phyloP scores from a whole-genome alignment of 2,797 vertebrate species.

The Cossypha dichroa region DNA sequence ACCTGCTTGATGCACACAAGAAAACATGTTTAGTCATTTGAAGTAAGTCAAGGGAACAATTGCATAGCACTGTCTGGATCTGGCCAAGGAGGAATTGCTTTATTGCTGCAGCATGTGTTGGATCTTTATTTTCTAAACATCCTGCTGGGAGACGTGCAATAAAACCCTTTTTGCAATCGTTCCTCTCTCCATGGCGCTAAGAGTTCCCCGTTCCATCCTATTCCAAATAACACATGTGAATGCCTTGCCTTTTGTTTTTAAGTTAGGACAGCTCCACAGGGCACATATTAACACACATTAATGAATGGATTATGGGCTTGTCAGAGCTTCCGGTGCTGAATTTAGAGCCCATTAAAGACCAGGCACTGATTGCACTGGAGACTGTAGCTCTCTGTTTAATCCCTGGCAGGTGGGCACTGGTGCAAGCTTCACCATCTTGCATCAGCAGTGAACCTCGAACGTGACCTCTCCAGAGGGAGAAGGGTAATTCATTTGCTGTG shows the following conservation, averaged over 20 bases:
- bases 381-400: slow-evolving; percentile 69
- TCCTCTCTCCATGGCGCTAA: slow-evolving; percentile 13
- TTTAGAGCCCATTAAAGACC: slow-evolving; percentile 48
- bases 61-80: slow-evolving; percentile 21
- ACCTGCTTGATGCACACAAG: neutral
- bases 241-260: slow-evolving; percentile 39
- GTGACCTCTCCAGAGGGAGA: slow-evolving; percentile 60
- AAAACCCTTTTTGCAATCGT: slow-evolving; percentile 42
- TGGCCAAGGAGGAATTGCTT: slow-evolving; percentile 54
- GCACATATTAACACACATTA: slow-evolving; percentile 59
- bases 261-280: slow-evolving; percentile 48
- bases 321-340: slow-evolving; percentile 60
- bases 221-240: slow-evolving; percentile 38
- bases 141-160: slow-evolving; percentile 49
- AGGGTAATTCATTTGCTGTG: slow-evolving; percentile 57
- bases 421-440: slow-evolving; percentile 61
- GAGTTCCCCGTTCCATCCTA: slow-evolving; percentile 6
- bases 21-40: slow-evolving; percentile 12
- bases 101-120: slow-evolving; percentile 55
- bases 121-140: slow-evolving; percentile 56
- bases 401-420: slow-evolving; percentile 69
- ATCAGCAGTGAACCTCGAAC: slow-evolving; percentile 63
- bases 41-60: slow-evolving; percentile 46
- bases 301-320: slow-evolving; percentile 54
- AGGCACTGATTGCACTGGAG: slow-evolving; percentile 48